Conservation (phyloP, 2,113 vertebrate genomes). For the Ophthalmotilapia sp. region DNA sequence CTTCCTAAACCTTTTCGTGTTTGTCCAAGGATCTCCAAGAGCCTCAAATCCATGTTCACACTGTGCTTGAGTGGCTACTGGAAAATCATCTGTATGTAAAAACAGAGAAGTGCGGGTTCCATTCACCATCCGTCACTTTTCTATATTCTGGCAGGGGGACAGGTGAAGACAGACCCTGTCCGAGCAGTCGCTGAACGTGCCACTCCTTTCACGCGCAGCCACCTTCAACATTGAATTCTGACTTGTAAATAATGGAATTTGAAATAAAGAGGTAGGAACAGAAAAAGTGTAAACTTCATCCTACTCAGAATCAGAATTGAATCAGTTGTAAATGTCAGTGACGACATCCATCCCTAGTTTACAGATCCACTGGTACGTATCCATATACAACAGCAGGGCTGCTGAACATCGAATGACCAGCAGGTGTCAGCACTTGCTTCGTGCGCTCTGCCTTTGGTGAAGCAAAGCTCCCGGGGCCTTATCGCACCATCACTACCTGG, state of each 20-base stretch:
- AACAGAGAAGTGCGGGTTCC: not conserved
- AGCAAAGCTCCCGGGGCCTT: not conserved
- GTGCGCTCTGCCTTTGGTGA: not conserved
- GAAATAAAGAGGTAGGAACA: not conserved
- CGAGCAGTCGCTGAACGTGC: not conserved
- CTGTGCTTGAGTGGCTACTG: not conserved
- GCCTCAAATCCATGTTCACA: not conserved
- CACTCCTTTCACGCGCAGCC: not conserved
- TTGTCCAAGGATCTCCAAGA: not conserved
- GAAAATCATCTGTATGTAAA: not conserved
- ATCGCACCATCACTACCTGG: not conserved
- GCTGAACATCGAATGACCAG: not conserved
- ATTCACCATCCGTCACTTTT: not conserved
- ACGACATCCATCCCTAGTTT: not conserved
- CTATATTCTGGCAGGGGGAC: not conserved
- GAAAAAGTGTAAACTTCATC: not conserved
- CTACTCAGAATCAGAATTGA: not conserved
- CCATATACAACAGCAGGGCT: not conserved
- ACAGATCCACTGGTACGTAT: not conserved
- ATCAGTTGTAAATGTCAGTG: not conserved
- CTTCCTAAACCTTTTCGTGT: not conserved
- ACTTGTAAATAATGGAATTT: not conserved
- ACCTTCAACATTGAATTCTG: not conserved
- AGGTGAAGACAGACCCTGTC: not conserved
- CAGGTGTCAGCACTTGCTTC: not conserved